A percentile compares a stretch with the other conserved stretches of the same genome.
These are phyloP conservation scores for Neoscelio sp. DNA, from an alignment of 2,888 invertebrate species.

Conservation along the genomic window DNA sequence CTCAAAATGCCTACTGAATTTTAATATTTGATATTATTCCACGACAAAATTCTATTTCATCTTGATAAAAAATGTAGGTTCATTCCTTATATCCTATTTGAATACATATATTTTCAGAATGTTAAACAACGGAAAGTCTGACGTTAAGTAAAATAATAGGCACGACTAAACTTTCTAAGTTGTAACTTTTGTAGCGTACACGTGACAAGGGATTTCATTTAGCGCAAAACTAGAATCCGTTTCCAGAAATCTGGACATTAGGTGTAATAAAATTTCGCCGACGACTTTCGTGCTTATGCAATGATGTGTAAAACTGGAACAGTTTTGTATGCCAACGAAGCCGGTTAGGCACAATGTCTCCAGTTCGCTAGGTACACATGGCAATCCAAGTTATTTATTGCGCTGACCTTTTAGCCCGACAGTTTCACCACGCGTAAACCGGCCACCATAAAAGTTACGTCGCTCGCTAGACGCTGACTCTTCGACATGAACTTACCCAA, in stretches of 20 bases:
- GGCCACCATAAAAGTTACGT: constrained; percentile 75
- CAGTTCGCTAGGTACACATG: constrained; percentile 74
- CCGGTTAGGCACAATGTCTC: constrained; percentile 68
- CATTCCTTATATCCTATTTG: constrained; percentile 23
- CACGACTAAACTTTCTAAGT: constrained; percentile 50
- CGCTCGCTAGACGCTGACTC: constrained; percentile 62
- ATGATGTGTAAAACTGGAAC: constrained; percentile 68
- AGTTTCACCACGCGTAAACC: constrained; percentile 78
- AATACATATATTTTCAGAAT: constrained; percentile 36
- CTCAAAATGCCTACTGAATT: no score
- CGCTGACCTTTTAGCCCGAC: constrained; percentile 79
- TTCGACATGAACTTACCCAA: constrained; percentile 66
- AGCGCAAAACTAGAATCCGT: constrained; percentile 43
- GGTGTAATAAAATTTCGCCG: constrained; percentile 47
- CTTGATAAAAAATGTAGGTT: constrained; percentile 3
- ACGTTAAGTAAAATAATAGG: constrained; percentile 32
- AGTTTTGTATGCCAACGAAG: constrained; percentile 63
- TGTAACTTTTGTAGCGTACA: constrained; percentile 20
- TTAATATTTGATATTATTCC: no score
- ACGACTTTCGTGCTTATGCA: constrained; percentile 65
- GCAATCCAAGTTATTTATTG: constrained; percentile 81
- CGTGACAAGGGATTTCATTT: constrained; percentile 60
- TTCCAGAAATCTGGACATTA: constrained; percentile 63
- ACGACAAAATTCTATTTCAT: constrained; percentile 2
- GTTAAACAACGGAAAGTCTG: constrained; percentile 48